Percentiles rank a stretch among this genome's conserved stretches.
Evolutionary conservation across 2,888 invertebrate genomes (phyloP).

Genomic region (Lasioglossum pauxillum): DNA sequence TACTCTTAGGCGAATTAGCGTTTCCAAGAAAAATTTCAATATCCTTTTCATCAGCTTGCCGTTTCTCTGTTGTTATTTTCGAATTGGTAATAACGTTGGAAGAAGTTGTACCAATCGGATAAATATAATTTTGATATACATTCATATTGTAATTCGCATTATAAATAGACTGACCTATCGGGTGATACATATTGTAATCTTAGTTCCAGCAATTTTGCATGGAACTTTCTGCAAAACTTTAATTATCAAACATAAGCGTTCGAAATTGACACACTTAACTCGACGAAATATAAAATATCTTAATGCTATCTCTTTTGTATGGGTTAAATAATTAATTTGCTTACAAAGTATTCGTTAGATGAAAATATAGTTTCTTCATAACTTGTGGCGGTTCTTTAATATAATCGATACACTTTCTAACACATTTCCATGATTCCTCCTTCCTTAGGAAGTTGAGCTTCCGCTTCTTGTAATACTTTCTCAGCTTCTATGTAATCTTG

Average conservation of each 20-base stretch:
- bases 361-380: conserved; percentile 53
- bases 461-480: conserved; percentile 87
- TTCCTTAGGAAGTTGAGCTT: conserved; percentile 77
- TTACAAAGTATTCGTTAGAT: conserved; percentile 48
- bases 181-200: conserved; percentile 45
- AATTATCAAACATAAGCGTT: conserved; percentile 42
- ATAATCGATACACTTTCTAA: conserved; percentile 39
- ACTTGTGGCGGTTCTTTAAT: conserved; percentile 25
- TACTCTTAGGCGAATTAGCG: conserved; percentile 16
- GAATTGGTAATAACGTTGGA: conserved; percentile 31
- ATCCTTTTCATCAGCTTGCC: conserved; percentile 70
- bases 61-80: conserved; percentile 54
- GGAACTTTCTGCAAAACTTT: conserved; percentile 31
- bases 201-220: conserved; percentile 23
- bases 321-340: conserved; percentile 44
- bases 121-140: conserved; percentile 51
- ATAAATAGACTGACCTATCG: conserved; percentile 42
- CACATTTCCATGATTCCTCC: conserved; percentile 71
- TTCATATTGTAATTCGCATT: conserved; percentile 47
- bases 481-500: conserved; percentile 90
- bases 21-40: conserved; percentile 73
- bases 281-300: conserved; percentile 44
- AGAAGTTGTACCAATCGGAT: conserved; percentile 36
- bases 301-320: conserved; percentile 42
- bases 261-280: conserved; percentile 30